phyloP scores from a whole-genome alignment of 2,797 vertebrate genomes.

The Gadopsis marmoratus region DNA sequence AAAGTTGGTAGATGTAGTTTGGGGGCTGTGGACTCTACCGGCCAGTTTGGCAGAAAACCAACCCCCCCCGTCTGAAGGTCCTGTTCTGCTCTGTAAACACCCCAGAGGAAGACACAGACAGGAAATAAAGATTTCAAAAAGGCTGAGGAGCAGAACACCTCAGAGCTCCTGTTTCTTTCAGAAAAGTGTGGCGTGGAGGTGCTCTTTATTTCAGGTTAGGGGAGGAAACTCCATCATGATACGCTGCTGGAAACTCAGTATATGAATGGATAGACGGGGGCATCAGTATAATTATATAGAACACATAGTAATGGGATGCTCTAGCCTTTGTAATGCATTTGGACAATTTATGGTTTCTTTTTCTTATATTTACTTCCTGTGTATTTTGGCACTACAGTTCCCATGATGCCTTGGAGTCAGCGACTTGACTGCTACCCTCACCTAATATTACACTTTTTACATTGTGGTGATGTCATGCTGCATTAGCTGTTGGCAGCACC shows the following conservation, averaged over 20 bases:
- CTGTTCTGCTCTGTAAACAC: constrained; percentile 5
- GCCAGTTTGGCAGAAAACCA: constrained; percentile 38
- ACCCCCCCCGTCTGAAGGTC: constrained; percentile 17
- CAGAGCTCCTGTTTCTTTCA: not conserved
- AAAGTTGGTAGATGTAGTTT: constrained; percentile 15
- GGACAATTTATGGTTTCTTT: no score
- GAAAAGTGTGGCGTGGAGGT: not conserved
- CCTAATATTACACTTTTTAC: no score
- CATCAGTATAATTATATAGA: not conserved
- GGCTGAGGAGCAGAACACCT: not conserved
- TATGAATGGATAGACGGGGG: not conserved
- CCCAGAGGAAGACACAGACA: constrained; percentile 30
- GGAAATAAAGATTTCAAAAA: constrained; percentile 6
- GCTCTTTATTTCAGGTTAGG: not conserved
- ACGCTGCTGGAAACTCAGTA: not conserved
- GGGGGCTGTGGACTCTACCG: not conserved
- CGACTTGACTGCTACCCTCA: no score
- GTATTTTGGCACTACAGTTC: not conserved
- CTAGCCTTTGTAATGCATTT: no score
- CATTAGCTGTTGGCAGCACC: not conserved
- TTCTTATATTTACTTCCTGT: no score
- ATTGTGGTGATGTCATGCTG: no score
- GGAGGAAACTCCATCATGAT: not conserved
- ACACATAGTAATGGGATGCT: no score
- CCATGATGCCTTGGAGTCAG: not conserved